Conservation (phyloP, 2,797 vertebrate species). For the Ptychobarbus kaznakovi region DNA sequence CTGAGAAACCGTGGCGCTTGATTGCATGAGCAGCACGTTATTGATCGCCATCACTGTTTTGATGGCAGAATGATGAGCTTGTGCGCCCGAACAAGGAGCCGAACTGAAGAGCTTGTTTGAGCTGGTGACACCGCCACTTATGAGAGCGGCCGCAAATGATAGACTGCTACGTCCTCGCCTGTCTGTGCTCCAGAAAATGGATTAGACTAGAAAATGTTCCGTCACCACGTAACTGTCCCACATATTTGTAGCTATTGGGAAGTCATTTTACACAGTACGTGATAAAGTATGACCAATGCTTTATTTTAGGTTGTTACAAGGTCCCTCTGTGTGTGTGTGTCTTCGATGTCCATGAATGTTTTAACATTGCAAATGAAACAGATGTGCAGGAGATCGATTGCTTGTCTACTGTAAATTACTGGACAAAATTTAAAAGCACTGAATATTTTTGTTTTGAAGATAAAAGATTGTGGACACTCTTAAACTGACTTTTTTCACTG, state of each 20-base stretch:
- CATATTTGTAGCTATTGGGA: conserved; percentile 24
- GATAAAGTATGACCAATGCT: conserved; percentile 23
- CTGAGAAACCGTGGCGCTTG: conserved; percentile 53
- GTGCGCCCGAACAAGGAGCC: conserved; percentile 33
- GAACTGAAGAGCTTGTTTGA: conserved; percentile 51
- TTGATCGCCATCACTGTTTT: conserved; percentile 49
- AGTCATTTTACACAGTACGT: conserved; percentile 24
- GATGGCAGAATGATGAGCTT: conserved; percentile 50
- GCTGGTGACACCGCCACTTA: conserved; percentile 47
- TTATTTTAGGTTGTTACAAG: conserved; percentile 19
- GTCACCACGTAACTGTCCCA: conserved; percentile 24
- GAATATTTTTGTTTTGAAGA: background rate
- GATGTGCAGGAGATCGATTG: background rate
- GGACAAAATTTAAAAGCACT: background rate
- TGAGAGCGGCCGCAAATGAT: conserved; percentile 38
- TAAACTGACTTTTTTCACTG: background rate
- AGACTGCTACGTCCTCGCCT: conserved; percentile 39
- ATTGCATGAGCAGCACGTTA: conserved; percentile 45
- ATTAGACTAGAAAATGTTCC: conserved; percentile 47
- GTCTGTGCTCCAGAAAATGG: conserved; percentile 41
- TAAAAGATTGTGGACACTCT: background rate
- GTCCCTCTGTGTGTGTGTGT: background rate
- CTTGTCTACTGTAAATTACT: background rate
- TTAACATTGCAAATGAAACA: background rate
- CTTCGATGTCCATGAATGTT: background rate